These are phyloP conservation scores for Palythoa caribaeorum DNA, from an alignment of 92 coral and sea anemone species.

Conservation along the genomic window DNA sequence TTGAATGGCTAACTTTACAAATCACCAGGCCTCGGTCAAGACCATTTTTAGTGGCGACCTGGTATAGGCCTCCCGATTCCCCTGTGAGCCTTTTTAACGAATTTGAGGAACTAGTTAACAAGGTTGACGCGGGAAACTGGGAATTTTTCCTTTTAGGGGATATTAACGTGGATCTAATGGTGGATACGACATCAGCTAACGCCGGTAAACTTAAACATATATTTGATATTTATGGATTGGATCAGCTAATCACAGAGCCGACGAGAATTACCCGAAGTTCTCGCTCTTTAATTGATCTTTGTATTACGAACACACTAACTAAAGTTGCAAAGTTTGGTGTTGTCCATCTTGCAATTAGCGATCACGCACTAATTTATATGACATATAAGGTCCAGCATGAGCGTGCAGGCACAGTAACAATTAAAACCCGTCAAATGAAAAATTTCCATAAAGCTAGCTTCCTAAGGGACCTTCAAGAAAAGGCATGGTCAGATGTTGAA, in stretches of 20 bases:
- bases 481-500: neutral
- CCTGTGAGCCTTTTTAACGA: constrained; percentile 29
- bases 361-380: constrained; percentile 59
- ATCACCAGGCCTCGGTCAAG: constrained; percentile 23
- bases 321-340: constrained; percentile 68
- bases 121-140: neutral
- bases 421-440: constrained; percentile 40
- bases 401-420: constrained; percentile 44
- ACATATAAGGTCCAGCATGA: constrained; percentile 48
- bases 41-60: constrained; percentile 36
- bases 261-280: constrained; percentile 72
- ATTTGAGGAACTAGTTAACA: constrained; percentile 12
- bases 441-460: constrained; percentile 49
- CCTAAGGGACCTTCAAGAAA: constrained; percentile 35
- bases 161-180: constrained; percentile 24
- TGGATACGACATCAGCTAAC: neutral
- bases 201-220: constrained; percentile 60
- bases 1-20: constrained; percentile 19
- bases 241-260: constrained; percentile 73
- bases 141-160: constrained; percentile 9
- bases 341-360: constrained; percentile 62
- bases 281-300: constrained; percentile 67
- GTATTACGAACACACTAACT: constrained; percentile 67
- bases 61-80: constrained; percentile 39
- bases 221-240: constrained; percentile 68